Evolutionary conservation across 2,113 vertebrate species (phyloP), one percentile per base, ranked within the genome.

Genomic region (Opisthocomus hoazin): DNA sequence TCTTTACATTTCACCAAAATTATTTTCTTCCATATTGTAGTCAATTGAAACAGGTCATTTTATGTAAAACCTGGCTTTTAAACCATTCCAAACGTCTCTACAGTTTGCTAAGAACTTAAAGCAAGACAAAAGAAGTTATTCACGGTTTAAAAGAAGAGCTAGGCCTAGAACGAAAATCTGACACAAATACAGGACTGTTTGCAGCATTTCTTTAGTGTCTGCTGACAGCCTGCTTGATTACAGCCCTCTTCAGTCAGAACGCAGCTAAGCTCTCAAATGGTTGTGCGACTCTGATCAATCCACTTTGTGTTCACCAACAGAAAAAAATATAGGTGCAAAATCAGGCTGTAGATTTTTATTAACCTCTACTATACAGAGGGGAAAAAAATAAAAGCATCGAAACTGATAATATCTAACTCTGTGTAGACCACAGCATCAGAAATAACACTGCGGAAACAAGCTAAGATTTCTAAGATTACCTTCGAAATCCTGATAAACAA

Each of bases 171-270:
- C 80, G 63, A 73, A 92, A 93, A 65, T n/a, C 48, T 83, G 85
- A 76, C 48, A 93, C 26, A 91, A 84, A 89, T 5, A 91, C 16
- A 89, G 34, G 22, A 54, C 9, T 41, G 22, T 87, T 84, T 76
- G 45, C 9, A 82, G 56, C 19, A 27, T 41, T 94, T 73, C 70
- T 79, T 51, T 58, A 70, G 61, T 57, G 77, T 58, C 45, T 36
- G 15, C 57, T 76, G 82, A 89, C 87, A 94, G 74, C 32, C 81
- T 51, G 11, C 54, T 75, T 87, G 91, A 96, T 96, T 91, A 73
- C 70, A 91, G 45, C 26, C 26, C 54, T 85, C 91, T 64, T 76
- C 70, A 71, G 48, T 68, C 69, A n/a, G 77, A 87, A 79, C 74
- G 79, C 84, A 90, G 63, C 29, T 73, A 61, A 66, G 8, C 53